Conservation (phyloP, 2,797 vertebrate species). For the Cygnus olor region DNA sequence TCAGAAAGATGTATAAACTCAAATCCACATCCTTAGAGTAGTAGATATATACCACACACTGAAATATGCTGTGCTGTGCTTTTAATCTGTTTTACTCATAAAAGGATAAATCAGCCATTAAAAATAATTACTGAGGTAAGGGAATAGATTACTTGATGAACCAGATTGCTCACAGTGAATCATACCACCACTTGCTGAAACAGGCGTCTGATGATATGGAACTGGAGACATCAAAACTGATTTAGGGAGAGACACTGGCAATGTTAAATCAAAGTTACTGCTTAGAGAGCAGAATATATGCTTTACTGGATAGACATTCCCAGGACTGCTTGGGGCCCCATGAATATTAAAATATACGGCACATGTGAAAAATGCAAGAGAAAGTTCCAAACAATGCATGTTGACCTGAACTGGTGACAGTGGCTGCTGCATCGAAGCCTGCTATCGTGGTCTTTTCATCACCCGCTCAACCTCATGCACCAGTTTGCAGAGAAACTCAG, state of each 20-base stretch:
- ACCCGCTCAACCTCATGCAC: not conserved
- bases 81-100: slow-evolving; percentile 35
- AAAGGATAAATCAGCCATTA: slow-evolving; percentile 65
- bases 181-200: slow-evolving; percentile 9
- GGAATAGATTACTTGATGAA: slow-evolving; percentile 54
- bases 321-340: not conserved
- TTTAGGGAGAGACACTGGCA: slow-evolving; percentile 34
- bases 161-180: slow-evolving; percentile 44
- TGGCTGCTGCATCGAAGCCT: not conserved
- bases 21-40: not conserved
- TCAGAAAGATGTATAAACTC: slow-evolving; percentile 31
- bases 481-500: not conserved
- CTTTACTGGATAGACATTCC: slow-evolving; percentile 9
- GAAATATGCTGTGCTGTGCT: slow-evolving; percentile 35
- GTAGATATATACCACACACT: not conserved
- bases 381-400: not conserved
- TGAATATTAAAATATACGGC: not conserved
- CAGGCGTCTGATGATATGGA: not conserved
- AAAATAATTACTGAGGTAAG: slow-evolving; percentile 65
- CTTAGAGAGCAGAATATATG: not conserved
- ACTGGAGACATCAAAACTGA: slow-evolving; percentile 17
- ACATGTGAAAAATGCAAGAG: not conserved
- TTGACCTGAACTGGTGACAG: not conserved
- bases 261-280: slow-evolving; percentile 46
- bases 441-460: fast-evolving